Evolutionary conservation across 1,140 invertebrate species (phyloP), one percentile per base, ranked within the genome.

Genomic region (Drosophila bipectinata): DNA sequence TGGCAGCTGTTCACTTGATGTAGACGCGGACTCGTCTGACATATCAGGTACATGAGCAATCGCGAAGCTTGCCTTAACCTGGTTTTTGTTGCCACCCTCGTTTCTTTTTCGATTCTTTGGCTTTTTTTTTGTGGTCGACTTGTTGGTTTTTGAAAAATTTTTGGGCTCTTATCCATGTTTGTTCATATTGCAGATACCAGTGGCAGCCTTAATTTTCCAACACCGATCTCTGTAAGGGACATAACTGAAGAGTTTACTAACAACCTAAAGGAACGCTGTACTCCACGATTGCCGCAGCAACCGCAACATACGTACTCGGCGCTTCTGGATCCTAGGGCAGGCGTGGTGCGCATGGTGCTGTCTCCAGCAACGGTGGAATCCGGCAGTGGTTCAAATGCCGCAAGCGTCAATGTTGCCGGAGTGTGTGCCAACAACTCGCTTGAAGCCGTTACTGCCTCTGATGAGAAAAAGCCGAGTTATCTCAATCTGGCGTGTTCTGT

Each of bases 401-500:
- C 30, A n/a, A 28, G 14, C 48, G 21, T 56, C 32, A 34, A 55
- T 44, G 52, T 21, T 52, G 41, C 34, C 12, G 28, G n/a, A 48
- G 41, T 7, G 41, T 44, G 41, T 44, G 14, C 15, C 41, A 44
- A 8, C 5, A 52, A 45, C 34, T 24, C 48, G 4, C 28, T 48
- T 15, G 52, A 47, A 37, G 56, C 41, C 39, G 37, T 44, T 44
- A 12, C 52, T 15, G 59, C 24, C 18, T 18, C 44, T 10, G 41
- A 24, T 3, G 83, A 90, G 12, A 92, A 92, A 54, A 92, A 94
- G 82, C 97, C 97, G 0, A 97, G 96, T 56, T 98, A 98, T 91
- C 92, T 98, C 47, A 96, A 96, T 83, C 92, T 98, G 53, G 96
- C 97, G 52, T 97, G 97, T 90, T 97, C 96, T 14, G 96, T 98